Percentiles rank a stretch among this genome's conserved stretches.
These are phyloP conservation scores for Phylloscopus whistleri DNA, from an alignment of 2,113 vertebrate genomes.

Conservation along the genomic window DNA sequence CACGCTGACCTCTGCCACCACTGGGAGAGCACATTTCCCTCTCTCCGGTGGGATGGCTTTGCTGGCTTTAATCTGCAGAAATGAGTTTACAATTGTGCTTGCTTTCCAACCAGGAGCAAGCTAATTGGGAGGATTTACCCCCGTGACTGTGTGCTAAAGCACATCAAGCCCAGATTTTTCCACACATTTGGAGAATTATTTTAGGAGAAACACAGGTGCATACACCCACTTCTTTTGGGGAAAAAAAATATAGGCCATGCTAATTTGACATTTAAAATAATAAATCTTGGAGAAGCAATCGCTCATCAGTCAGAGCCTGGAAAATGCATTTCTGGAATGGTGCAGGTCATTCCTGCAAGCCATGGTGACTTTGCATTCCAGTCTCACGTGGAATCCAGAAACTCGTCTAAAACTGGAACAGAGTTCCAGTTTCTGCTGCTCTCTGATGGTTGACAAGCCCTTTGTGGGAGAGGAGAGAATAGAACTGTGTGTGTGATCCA, in stretches of 20 bases:
- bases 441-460: not conserved
- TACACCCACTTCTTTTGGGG: not conserved
- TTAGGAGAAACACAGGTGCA: constrained; percentile 9
- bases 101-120: not conserved
- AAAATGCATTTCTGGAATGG: not conserved
- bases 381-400: not conserved
- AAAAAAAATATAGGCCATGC: not conserved
- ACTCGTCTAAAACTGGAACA: not conserved
- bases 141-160: not conserved
- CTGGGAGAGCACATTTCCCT: not conserved
- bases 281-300: not conserved
- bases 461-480: not conserved
- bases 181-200: not conserved
- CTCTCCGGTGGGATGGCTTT: not conserved
- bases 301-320: not conserved
- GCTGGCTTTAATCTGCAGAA: not conserved
- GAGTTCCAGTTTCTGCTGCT: not conserved
- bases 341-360: not conserved
- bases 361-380: not conserved
- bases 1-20: not conserved
- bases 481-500: not conserved
- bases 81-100: not conserved
- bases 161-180: not conserved
- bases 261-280: constrained; percentile 23
- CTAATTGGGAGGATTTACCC: not conserved